Base-by-base conservation (phyloP, 2,113 vertebrate species). In the Perccottus glenii region DNA sequence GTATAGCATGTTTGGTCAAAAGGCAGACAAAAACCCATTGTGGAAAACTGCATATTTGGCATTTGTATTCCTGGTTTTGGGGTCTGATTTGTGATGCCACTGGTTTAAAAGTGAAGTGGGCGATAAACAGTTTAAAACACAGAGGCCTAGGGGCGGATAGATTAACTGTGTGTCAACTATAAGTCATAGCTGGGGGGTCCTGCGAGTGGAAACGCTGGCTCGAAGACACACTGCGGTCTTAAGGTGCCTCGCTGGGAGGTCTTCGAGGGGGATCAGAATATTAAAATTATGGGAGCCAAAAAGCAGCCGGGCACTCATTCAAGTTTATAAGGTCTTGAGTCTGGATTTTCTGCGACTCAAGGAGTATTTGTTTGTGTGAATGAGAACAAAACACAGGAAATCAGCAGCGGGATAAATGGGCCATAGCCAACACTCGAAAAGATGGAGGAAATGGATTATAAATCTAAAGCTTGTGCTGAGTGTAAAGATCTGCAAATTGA, bases 211-310 rank as follows among this genome's bases (percentile, higher is more conserved):
- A 27, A 49, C 35, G 58, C 35, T 40, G 11, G n/a, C 5, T 15
- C 16, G 42, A 45, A 43, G 38, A 58, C 48, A 52, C 53, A 66
- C 65, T 69, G 53, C 19, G 38, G 47, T 33, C 35, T 36, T 40
- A 40, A 35, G 51, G 40, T 73, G 59, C 59, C 80, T 77, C 50
- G 51, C 33, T 89, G 85, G 78, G 78, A 82, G 81, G 81, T 88
- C 82, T 64, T 52, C 15, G 14, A 36, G 47, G 40, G 44, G 48
- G 49, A 78, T 14, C 19, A 55, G 62, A 77, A 73, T 74, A 38
- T 63, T n/a, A 40, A 77, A 79, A 61, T 74, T 36, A 65, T 78
- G 70, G 67, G 58, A 70, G 59, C 4, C 2, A 60, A 52, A 19
- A 11, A 60, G 67, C 38, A 16, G 67, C 48, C 43, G 1, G 33